phyloP scores from a whole-genome alignment of 2,113 vertebrate species.

The Eulemur rufifrons region DNA sequence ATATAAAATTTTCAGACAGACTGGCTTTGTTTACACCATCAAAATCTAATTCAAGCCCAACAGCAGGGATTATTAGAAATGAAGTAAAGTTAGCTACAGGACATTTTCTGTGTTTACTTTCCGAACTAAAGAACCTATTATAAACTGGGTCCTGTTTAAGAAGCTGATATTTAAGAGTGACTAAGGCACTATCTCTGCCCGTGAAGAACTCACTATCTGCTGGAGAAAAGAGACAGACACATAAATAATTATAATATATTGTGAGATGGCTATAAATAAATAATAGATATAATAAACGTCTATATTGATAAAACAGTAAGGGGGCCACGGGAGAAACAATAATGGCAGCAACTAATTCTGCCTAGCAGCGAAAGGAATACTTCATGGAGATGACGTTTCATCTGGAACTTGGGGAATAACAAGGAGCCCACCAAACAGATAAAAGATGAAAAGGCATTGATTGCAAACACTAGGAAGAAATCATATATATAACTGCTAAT shows the following conservation, averaged over 20 bases:
- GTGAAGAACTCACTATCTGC: neutral
- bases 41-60: neutral
- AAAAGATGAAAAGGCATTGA: neutral
- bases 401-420: neutral
- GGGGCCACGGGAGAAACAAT: neutral
- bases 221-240: neutral
- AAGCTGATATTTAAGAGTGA: neutral
- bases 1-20: neutral
- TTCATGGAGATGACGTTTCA: neutral
- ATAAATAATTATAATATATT: neutral
- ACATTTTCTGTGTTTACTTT: neutral
- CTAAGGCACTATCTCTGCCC: neutral
- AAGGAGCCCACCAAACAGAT: neutral
- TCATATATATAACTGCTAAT: neutral
- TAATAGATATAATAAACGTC: neutral
- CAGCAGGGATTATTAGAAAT: neutral
- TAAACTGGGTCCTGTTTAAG: neutral
- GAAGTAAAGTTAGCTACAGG: neutral
- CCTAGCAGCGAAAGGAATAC: neutral
- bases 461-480: neutral
- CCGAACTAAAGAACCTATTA: neutral
- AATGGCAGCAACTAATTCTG: neutral
- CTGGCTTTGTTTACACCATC: neutral
- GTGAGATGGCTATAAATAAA: neutral
- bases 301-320: neutral